Base-by-base conservation (phyloP, 2,113 vertebrate species). In the Elanus axillaris region DNA sequence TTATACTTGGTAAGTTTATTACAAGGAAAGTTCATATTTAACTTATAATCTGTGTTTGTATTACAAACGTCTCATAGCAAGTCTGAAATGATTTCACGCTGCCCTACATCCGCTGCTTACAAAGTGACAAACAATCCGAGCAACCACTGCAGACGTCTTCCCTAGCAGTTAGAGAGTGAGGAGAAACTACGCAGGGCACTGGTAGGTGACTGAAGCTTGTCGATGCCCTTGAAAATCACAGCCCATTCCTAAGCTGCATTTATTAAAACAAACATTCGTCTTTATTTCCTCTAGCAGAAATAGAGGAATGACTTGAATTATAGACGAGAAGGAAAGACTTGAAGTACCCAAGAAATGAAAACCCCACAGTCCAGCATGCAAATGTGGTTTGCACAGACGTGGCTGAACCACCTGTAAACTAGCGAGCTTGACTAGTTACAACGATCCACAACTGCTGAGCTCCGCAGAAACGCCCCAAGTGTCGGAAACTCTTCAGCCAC, bases 101-200 rank as follows among this genome's bases (percentile, higher is more conserved):
- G 22, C 27, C 5, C 59, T 79, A 21, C 10, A 22, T 19, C 22
- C 22, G 18, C 22, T 0, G 0, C 17, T 50, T 34, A 45, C 4
- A 18, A 55, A 74, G 22, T 6, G 21, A 45, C 26, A 75, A 60
- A 38, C 14, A 47, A 3, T 4, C 56, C 72, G 22, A 76, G 19
- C 16, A 74, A 42, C 6, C 10, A 47, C n/a, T 62, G 83, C 27
- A n/a, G n/a, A 42, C 16, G 12, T 18, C 27, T 64, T 71, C 10
- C 3, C 0, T 36, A 38, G 11, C 42, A 56, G 13, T 32, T 27
- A 76, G 36, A 68, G 76, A 53, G 17, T 31, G 71, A 63, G 55
- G 20, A 18, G 20, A 56, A 88, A 32, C 7, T 62, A 45, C 0
- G 0, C 20, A 32, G 8, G 58, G 13, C 18, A 47, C 7, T 63